These are phyloP conservation scores for Argyresthia albistria DNA, from an alignment of 2,888 invertebrate species.

Conservation along the genomic window DNA sequence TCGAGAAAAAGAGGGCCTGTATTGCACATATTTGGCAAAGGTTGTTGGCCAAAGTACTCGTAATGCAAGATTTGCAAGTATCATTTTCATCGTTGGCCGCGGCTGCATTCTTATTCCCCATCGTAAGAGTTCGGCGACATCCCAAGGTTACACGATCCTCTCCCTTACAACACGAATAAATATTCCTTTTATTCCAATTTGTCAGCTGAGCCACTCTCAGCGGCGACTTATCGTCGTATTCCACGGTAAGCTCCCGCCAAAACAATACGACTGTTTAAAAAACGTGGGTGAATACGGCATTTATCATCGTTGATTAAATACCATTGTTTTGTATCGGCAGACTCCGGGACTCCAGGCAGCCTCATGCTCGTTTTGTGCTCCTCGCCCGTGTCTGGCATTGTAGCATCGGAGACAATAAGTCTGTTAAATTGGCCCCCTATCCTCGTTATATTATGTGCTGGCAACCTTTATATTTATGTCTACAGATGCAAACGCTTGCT, in stretches of 20 bases:
- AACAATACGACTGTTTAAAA: constrained; percentile 71
- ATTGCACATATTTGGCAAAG: no score
- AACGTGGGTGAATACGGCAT: constrained; percentile 69
- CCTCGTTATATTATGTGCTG: constrained; percentile 50
- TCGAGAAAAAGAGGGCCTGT: no score
- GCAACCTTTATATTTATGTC: constrained; percentile 44
- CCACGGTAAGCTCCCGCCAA: constrained; percentile 68
- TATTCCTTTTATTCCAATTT: constrained; percentile 73
- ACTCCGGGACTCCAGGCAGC: constrained; percentile 42
- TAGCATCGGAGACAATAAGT: constrained; percentile 67
- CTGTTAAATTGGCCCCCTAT: constrained; percentile 68
- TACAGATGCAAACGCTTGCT: constrained; percentile 31
- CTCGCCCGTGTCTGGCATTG: constrained; percentile 48
- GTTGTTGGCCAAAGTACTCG: no score
- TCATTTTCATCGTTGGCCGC: neutral
- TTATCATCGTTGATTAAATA: constrained; percentile 73
- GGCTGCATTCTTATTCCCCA: neutral
- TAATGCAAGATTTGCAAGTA: no score
- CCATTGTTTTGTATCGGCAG: constrained; percentile 70
- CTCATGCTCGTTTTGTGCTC: constrained; percentile 55
- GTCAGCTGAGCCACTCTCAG: constrained; percentile 69
- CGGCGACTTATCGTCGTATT: constrained; percentile 67
- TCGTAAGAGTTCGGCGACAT: neutral
- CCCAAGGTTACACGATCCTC: constrained; percentile 16
- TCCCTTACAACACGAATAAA: constrained; percentile 52